phyloP scores from a whole-genome alignment of 2,113 vertebrate genomes.

The Chascanopsetta lugubris region DNA sequence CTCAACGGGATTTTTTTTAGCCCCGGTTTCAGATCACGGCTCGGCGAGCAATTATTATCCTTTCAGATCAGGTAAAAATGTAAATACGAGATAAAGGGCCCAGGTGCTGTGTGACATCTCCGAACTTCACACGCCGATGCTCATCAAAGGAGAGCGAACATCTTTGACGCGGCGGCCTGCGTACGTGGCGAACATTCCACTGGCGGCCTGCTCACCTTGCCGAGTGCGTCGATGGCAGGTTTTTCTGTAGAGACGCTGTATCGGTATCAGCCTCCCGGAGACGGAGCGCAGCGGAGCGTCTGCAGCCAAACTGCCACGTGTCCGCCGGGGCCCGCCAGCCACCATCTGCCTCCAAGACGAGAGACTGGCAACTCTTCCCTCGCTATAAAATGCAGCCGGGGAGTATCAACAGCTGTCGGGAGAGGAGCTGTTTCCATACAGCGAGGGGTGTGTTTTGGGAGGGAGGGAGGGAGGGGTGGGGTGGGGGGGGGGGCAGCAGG shows the following conservation, averaged over 20 bases:
- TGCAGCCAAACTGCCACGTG: constrained; percentile 69
- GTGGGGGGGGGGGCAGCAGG: background rate
- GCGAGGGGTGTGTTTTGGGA: constrained; percentile 23
- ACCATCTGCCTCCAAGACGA: constrained; percentile 73
- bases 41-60: constrained; percentile 63
- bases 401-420: constrained; percentile 70
- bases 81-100: constrained; percentile 53
- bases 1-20: constrained; percentile 2
- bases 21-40: no score
- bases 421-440: constrained; percentile 61
- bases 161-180: constrained; percentile 49
- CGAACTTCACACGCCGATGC: constrained; percentile 50
- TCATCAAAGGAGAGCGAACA: constrained; percentile 68
- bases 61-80: constrained; percentile 44
- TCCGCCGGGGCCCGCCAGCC: constrained; percentile 46
- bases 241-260: constrained; percentile 15
- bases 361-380: constrained; percentile 67
- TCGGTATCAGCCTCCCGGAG: constrained; percentile 21
- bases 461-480: background rate
- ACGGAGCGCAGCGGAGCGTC: background rate
- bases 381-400: constrained; percentile 66
- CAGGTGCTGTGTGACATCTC: constrained; percentile 58
- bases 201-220: constrained; percentile 37
- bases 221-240: constrained; percentile 46
- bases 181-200: constrained; percentile 65